Evolutionary conservation across 2,113 vertebrate genomes (phyloP).

Genomic region (Numida meleagris): DNA sequence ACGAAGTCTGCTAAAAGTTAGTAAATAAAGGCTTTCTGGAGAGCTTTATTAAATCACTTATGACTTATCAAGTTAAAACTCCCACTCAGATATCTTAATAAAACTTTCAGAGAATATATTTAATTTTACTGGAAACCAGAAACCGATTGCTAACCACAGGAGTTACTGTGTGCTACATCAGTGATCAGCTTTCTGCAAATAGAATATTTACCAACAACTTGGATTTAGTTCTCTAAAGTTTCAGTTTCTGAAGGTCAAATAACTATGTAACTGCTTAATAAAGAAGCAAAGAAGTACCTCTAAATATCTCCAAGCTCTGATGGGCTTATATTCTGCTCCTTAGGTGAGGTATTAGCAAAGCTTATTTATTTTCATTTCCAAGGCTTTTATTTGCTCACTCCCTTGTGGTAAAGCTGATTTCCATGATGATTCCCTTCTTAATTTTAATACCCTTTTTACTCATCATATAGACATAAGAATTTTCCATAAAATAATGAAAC

Average conservation of each 20-base stretch:
- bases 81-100: constrained; percentile 74
- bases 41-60: constrained; percentile 76
- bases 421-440: constrained; percentile 97
- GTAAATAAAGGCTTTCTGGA: constrained; percentile 77
- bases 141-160: constrained; percentile 65
- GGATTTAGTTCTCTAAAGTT: constrained; percentile 79
- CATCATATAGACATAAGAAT: constrained; percentile 97
- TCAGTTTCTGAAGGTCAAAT: constrained; percentile 90
- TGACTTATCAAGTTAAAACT: constrained; percentile 73
- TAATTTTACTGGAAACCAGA: constrained; percentile 77
- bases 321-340: constrained; percentile 86
- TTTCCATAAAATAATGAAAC: constrained; percentile 91
- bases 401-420: constrained; percentile 97
- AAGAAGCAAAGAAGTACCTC: constrained; percentile 85
- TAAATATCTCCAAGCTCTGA: constrained; percentile 82
- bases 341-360: constrained; percentile 98
- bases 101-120: constrained; percentile 76
- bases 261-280: constrained; percentile 87
- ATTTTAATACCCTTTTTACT: constrained; percentile 99
- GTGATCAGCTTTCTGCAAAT: constrained; percentile 66
- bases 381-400: constrained; percentile 94
- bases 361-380: constrained; percentile 99
- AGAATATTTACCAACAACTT: constrained; percentile 75
- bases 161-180: constrained; percentile 56
- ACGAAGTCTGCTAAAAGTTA: constrained; percentile 73